Conservation (phyloP, 1,140 invertebrate genomes). For the Ephestia elutella region DNA sequence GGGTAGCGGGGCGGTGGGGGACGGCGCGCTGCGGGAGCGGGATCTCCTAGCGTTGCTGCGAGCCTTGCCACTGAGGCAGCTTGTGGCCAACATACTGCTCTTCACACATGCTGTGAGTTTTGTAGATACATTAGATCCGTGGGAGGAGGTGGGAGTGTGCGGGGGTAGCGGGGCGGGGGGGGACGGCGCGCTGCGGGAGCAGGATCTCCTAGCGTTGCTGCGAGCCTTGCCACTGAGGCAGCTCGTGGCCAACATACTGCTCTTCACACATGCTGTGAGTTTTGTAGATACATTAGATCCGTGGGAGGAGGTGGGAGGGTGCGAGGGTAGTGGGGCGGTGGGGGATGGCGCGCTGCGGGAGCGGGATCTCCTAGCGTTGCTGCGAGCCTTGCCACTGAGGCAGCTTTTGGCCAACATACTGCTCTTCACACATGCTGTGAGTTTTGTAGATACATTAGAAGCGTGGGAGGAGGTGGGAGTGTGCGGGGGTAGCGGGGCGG, state of each 20-base stretch:
- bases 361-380: slow-evolving; percentile 41
- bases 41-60: slow-evolving; percentile 42
- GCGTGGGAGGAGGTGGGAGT: slow-evolving; percentile 52
- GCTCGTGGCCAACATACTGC: slow-evolving; percentile 32
- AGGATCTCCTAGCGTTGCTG: slow-evolving; percentile 43
- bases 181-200: slow-evolving; percentile 44
- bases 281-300: slow-evolving; percentile 19
- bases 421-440: slow-evolving; percentile 37
- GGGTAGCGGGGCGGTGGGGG: slow-evolving; percentile 41
- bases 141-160: slow-evolving; percentile 49
- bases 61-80: slow-evolving; percentile 35
- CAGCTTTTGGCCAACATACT: slow-evolving; percentile 34
- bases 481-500: slow-evolving; percentile 40
- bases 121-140: slow-evolving; percentile 25
- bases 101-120: slow-evolving; percentile 37
- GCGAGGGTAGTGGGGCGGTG: slow-evolving; percentile 43
- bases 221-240: slow-evolving; percentile 35
- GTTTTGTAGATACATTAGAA: slow-evolving; percentile 13
- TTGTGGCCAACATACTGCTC: slow-evolving; percentile 36
- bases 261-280: slow-evolving; percentile 41
- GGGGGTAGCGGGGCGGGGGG: slow-evolving; percentile 46
- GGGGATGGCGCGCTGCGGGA: slow-evolving; percentile 51
- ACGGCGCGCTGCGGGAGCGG: slow-evolving; percentile 44
- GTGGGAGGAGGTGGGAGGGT: slow-evolving; percentile 52
- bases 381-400: slow-evolving; percentile 37